Conservation (phyloP, 2,797 vertebrate species). For the Corythornis leucogaster region DNA sequence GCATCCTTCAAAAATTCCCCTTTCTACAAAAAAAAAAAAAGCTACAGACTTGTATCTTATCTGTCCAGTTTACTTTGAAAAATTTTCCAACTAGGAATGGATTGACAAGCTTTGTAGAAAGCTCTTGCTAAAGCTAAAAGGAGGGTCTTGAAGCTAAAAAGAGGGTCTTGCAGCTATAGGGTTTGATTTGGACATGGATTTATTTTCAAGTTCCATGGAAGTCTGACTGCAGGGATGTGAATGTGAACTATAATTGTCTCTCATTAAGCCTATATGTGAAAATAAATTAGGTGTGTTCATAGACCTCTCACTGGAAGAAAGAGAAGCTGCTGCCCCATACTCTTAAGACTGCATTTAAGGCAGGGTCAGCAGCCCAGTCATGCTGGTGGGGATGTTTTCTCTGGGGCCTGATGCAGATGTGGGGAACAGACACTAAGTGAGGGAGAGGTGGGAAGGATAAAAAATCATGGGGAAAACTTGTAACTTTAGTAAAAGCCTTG, state of each 20-base stretch:
- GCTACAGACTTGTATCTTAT: not conserved
- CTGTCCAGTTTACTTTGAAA: slow-evolving; percentile 9
- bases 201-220: not conserved
- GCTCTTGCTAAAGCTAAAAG: not conserved
- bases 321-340: not conserved
- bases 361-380: not conserved
- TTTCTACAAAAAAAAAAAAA: not conserved
- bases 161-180: not conserved
- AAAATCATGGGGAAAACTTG: not conserved
- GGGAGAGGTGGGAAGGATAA: not conserved
- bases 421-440: not conserved
- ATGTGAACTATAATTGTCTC: not conserved
- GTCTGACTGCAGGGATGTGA: not conserved
- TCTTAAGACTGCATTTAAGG: not conserved
- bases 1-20: not conserved
- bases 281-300: not conserved
- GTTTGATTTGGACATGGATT: not conserved
- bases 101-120: not conserved
- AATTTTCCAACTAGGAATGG: not conserved
- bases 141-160: not conserved
- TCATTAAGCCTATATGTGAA: not conserved
- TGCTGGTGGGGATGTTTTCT: not conserved
- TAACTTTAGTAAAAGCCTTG: not conserved
- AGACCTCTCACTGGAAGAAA: not conserved
- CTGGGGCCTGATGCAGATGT: rapidly evolving